Conservation (phyloP, 2,888 invertebrate species). For the Agrilus mali region DNA sequence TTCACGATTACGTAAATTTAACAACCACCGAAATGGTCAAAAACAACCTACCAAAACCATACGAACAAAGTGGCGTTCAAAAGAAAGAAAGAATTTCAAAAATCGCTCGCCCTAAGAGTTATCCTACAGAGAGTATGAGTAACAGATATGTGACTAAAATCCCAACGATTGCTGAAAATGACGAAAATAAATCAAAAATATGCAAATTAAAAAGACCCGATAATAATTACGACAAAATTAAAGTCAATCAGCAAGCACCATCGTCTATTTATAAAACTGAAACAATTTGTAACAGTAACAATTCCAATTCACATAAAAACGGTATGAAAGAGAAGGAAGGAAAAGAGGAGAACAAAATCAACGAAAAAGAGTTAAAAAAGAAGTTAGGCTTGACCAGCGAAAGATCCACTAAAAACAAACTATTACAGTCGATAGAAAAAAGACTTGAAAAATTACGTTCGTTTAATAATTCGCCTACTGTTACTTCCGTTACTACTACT, state of each 20-base stretch:
- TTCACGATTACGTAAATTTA: conserved; percentile 25
- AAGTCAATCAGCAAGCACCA: not conserved
- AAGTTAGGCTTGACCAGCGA: conserved; percentile 14
- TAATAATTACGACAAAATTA: conserved; percentile 2
- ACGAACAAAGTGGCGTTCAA: conserved; percentile 6
- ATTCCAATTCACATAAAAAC: too few species aligned
- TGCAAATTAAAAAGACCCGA: conserved; percentile 15
- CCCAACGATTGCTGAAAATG: conserved; percentile 13
- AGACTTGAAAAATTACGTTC: conserved; percentile 56
- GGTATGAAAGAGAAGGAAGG: too few species aligned
- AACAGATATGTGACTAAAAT: conserved; percentile 19
- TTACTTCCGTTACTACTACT: conserved; percentile 19
- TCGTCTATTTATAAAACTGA: not conserved
- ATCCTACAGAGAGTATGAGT: conserved; percentile 35
- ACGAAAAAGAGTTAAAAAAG: conserved; percentile 6
- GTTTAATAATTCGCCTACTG: conserved; percentile 36
- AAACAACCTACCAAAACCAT: too few species aligned
- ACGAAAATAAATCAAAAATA: conserved; percentile 33
- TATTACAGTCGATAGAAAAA: conserved; percentile 66
- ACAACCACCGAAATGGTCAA: conserved; percentile 10
- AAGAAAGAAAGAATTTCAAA: conserved; percentile 34
- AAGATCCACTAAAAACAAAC: conserved; percentile 34
- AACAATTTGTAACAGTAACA: not conserved
- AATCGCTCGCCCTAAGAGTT: conserved; percentile 43
- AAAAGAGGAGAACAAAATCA: too few species aligned